These are phyloP conservation scores for Cydia amplana DNA, from an alignment of 1,140 invertebrate species.

Conservation along the genomic window DNA sequence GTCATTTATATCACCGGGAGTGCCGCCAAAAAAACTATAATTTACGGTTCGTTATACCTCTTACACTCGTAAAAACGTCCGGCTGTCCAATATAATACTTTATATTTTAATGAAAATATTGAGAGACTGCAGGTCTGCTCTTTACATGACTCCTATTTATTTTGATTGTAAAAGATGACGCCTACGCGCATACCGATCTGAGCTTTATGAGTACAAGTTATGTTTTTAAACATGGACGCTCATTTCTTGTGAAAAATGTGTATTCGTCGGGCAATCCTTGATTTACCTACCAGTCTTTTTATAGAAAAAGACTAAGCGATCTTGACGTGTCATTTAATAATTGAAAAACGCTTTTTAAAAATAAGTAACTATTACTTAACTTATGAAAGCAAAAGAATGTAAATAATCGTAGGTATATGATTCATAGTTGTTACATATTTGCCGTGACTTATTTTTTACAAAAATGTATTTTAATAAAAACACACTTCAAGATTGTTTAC, in stretches of 20 bases:
- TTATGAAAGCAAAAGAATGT: no score
- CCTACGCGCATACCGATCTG: constrained; percentile 13
- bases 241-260: background rate
- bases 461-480: no score
- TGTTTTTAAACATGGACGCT: background rate
- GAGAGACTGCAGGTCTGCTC: background rate
- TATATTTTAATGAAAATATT: background rate
- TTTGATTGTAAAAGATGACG: background rate
- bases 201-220: background rate
- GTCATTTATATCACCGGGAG: background rate
- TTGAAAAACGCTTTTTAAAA: no score
- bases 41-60: background rate
- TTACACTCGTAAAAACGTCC: background rate
- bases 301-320: no score
- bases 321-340: no score
- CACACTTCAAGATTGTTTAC: no score
- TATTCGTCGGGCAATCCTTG: no score
- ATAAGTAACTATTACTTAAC: no score
- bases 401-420: no score
- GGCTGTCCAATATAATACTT: background rate
- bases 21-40: constrained; percentile 1
- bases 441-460: no score
- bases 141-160: background rate
- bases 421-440: no score
- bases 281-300: no score